These are phyloP conservation scores for Oreohelix idahoensis DNA, from an alignment of 1,140 invertebrate species.

Conservation along the genomic window DNA sequence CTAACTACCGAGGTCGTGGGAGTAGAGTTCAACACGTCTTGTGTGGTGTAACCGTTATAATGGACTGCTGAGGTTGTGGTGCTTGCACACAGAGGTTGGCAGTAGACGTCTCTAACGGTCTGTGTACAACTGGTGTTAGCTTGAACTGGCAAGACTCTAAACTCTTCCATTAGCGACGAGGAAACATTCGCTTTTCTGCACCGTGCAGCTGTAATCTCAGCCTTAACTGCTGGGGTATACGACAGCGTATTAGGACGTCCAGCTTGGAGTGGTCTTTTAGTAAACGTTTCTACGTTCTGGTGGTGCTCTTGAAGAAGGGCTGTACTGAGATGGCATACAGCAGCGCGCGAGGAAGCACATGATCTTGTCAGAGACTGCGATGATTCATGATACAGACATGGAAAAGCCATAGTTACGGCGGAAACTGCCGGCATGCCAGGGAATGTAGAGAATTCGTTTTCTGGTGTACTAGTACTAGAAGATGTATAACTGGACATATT, in stretches of 20 bases:
- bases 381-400: neutral
- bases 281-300: neutral
- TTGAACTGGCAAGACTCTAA: neutral
- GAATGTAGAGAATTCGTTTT: neutral
- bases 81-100: neutral
- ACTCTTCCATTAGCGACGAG: neutral
- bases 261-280: neutral
- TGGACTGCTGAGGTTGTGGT: neutral
- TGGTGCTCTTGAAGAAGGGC: neutral
- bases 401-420: neutral
- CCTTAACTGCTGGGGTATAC: neutral
- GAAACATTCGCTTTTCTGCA: neutral
- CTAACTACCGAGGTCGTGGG: neutral
- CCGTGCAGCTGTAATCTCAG: neutral
- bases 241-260: neutral
- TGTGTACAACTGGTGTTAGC: neutral
- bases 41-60: neutral
- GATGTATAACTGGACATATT: neutral
- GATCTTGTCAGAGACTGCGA: neutral
- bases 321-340: neutral
- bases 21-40: neutral
- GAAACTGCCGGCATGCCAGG: neutral
- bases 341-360: neutral
- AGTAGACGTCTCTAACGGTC: neutral
- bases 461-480: neutral